These are phyloP conservation scores for Calephelis nemesis DNA, from an alignment of 1,140 invertebrate species.

Conservation along the genomic window DNA sequence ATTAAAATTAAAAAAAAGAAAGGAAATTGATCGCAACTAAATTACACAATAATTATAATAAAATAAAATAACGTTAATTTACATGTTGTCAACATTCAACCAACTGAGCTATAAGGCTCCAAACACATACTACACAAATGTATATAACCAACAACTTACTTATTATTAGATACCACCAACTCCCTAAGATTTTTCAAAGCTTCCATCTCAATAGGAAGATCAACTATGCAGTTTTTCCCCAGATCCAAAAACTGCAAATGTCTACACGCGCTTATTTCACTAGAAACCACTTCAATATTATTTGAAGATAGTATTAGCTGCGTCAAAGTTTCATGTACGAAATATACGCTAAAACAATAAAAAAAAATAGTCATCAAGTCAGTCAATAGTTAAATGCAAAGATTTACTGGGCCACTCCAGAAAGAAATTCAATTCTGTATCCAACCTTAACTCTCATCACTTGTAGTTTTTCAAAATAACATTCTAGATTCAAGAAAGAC, in stretches of 20 bases:
- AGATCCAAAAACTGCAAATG: conserved; percentile 87
- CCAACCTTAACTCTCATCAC: no score
- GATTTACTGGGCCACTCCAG: no score
- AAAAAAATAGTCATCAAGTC: background rate
- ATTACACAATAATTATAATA: no score
- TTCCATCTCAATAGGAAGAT: conserved; percentile 84
- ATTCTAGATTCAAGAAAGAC: no score
- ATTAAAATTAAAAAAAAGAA: no score
- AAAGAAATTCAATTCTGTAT: background rate
- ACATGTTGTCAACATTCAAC: no score
- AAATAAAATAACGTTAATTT: no score
- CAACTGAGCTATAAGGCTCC: no score
- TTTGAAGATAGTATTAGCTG: conserved; percentile 85
- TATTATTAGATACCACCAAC: conserved; percentile 90
- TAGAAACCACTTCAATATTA: conserved; percentile 81
- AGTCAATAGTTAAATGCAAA: no score
- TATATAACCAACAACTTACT: conserved; percentile 73
- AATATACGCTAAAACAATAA: conserved; percentile 40
- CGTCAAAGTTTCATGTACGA: conserved; percentile 76
- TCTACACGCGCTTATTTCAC: conserved; percentile 83
- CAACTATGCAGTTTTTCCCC: conserved; percentile 86
- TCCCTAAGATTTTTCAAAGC: conserved; percentile 85
- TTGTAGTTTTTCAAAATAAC: no score
- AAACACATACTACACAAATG: no score
- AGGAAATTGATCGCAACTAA: no score